These are phyloP conservation scores for Pseudococcus viburni DNA, from an alignment of 2,888 invertebrate genomes.

Conservation along the genomic window DNA sequence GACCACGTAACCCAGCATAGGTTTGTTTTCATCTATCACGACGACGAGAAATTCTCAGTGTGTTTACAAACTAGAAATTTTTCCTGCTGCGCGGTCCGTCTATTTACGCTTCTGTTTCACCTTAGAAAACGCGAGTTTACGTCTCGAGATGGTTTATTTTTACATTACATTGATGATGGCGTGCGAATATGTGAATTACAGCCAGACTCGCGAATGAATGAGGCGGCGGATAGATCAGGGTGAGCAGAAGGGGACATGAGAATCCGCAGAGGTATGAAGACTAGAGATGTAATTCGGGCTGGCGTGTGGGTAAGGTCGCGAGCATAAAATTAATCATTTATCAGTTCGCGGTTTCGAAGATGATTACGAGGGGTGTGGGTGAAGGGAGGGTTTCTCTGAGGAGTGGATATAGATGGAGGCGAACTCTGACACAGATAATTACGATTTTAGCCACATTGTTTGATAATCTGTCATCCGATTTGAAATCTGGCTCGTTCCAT, in stretches of 20 bases:
- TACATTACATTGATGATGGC: not conserved
- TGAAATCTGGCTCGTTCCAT: conserved; percentile 35
- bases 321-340: conserved; percentile 1
- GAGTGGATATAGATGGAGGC: not conserved
- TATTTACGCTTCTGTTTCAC: not conserved
- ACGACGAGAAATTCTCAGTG: not conserved
- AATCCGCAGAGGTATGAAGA: not conserved
- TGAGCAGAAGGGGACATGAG: not conserved
- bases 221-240: not conserved
- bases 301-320: not conserved
- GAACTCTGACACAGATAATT: conserved; percentile 19
- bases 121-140: not conserved
- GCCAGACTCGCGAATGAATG: not conserved
- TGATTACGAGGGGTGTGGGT: not conserved
- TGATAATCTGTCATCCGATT: conserved; percentile 37
- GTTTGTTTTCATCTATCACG: not conserved
- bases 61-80: not conserved
- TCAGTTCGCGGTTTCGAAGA: not conserved
- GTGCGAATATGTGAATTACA: not conserved
- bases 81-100: not conserved
- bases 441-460: conserved; percentile 38
- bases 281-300: not conserved
- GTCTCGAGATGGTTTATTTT: not conserved
- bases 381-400: too few species aligned
- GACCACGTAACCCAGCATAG: not conserved